Base-by-base conservation (phyloP, 2,797 vertebrate genomes). In the Poecilia wingei region DNA sequence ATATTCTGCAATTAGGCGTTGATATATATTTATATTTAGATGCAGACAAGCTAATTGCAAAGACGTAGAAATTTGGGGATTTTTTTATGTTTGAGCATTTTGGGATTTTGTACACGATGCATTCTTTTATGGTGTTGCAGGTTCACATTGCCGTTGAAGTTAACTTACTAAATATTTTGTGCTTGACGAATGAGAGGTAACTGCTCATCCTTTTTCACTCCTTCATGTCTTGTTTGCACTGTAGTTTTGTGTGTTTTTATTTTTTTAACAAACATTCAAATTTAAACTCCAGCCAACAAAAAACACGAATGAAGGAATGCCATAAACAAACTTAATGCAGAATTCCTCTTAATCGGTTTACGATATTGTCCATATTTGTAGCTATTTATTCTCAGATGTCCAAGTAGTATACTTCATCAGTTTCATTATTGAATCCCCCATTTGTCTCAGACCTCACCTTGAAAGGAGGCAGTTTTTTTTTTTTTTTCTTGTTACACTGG, bases 11-110 rank as follows among this genome's bases (percentile, higher is more conserved):
- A 90, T 93, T 93, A 91, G 91, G 88, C 86, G 14, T 94, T 91
- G 93, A 89, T 95, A 92, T 95, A 93, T 95, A 94, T 95, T 94
- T 95, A 95, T 94, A 94, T 93, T 91, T 94, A 93, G 89, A 93
- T 90, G 86, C 87, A 91, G 87, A 94, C 87, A 87, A 93, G 92
- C 89, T 92, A 91, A 92, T 91, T 90, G 91, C 92, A 91, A 92
- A 93, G 84, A 91, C 84, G 79, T 85, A 92, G 85, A 91, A 86
- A 75, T 84, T 69, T 61, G 47, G 43, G 90, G 87, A 87, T 59
- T 74, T 92, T 90, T 92, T 90, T 88, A 88, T 84, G 85, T 94
- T 90, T 91, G 83, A 77, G 78, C 85, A 87, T 89, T 86, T 86
- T 89, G 86, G 82, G 84, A 80, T 89, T 93, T 93, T 94, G 87